Conservation (phyloP, 2,113 vertebrate genomes). For the Natator depressus region DNA sequence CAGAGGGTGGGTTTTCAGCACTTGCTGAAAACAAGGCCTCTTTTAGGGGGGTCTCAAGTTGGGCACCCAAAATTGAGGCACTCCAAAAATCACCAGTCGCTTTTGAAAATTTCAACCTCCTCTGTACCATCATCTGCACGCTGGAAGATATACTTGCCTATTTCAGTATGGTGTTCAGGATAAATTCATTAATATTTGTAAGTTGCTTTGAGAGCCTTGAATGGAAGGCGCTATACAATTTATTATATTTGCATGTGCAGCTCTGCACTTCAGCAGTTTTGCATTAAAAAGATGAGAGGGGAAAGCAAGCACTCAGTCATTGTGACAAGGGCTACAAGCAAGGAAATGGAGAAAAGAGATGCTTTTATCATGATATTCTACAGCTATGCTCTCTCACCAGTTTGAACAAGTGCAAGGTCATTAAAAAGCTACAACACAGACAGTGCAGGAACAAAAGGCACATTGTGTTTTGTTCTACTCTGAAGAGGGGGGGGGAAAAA, state of each 20-base stretch:
- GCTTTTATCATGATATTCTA: neutral
- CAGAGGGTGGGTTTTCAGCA: neutral
- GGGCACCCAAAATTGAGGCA: neutral
- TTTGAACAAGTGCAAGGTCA: neutral
- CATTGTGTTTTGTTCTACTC: slow-evolving; percentile 9
- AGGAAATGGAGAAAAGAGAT: neutral
- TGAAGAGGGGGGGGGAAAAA: fast-evolving
- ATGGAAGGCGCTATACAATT: neutral
- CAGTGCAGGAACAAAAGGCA: slow-evolving; percentile 25
- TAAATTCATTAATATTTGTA: neutral
- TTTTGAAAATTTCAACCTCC: neutral
- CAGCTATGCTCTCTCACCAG: slow-evolving; percentile 1
- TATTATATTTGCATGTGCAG: neutral
- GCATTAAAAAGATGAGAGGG: neutral
- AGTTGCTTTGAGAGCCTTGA: neutral
- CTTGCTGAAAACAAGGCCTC: neutral
- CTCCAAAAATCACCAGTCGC: neutral
- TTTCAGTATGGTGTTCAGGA: neutral
- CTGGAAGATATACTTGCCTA: neutral
- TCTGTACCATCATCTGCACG: neutral
- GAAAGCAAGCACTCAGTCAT: neutral
- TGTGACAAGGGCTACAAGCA: fast-evolving
- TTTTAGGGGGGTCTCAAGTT: neutral
- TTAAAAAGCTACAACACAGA: neutral
- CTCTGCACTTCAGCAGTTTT: neutral